Base-by-base conservation (phyloP, 1,140 invertebrate species). In the Conopomorpha cramerella region DNA sequence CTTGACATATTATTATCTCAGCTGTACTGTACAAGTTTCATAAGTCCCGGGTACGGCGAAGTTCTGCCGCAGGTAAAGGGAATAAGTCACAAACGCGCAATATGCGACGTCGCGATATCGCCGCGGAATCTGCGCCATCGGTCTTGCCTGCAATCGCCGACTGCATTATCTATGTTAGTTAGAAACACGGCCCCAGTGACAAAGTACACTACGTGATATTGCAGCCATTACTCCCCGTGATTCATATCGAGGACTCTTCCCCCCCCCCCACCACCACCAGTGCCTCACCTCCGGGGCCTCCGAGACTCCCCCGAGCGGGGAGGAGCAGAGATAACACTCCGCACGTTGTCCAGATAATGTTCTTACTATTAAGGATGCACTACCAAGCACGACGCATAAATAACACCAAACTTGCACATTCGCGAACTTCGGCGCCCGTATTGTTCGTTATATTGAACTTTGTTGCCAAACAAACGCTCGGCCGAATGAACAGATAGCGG, bases 171-270 rank as follows among this genome's bases (percentile, higher is more conserved):
- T 71, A 61, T 67, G 68, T 59, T 43, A 66, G 49, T 63, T 53
- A 55, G 59, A 67, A 56, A 58, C 57, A 62, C 62, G 62, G 65
- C 64, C 55, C 64, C 63, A 67, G 71, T 74, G 70, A 74, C 66
- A 72, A 74, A 74, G 59, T 74, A 65, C 70, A 70, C 61, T 74
- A 74, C 70, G 70, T 74, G 70, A 70, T 71, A 74, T 74, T 70
- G 63, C 59, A 56, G 61, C 65, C 66, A 71, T 72, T 74, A 74
- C 61, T 71, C 61, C 51, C 51, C 41, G 66, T 74, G 68, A 74
- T 74, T 74, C 68, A 74, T 74, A 68, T 66, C 68, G 54, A 48
- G 41, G 42, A 31, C 30, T 54, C 64, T 38, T 30, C 41, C 42
- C 39, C 17, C 16, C 44, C 42, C 50, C 42, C 48, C 46, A 43